Conservation (phyloP, 2,888 invertebrate species). For the Aphrophora alni region DNA sequence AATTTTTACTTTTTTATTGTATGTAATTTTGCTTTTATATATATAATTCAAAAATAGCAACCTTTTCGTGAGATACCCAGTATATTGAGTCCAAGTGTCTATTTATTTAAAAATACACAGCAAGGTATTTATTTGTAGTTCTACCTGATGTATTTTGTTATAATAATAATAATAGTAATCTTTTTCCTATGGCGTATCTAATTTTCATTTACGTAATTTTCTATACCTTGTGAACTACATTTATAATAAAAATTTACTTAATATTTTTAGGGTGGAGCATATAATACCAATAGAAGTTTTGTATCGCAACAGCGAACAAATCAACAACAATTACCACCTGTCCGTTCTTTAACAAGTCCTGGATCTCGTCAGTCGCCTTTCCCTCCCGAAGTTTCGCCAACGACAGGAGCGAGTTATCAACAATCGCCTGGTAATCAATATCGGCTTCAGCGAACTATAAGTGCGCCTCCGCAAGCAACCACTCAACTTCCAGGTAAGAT, state of each 20-base stretch:
- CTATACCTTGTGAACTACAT: no score
- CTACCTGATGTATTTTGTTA: no score
- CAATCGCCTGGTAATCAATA: constrained; percentile 56
- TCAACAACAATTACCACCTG: constrained; percentile 47
- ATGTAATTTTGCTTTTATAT: no score
- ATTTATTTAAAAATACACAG: no score
- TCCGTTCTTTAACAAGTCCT: constrained; percentile 61
- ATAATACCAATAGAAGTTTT: constrained; percentile 33
- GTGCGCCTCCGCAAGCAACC: constrained; percentile 62
- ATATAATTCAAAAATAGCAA: no score
- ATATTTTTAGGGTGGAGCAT: constrained; percentile 34
- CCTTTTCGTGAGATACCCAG: no score
- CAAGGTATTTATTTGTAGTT: no score
- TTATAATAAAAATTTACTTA: neutral
- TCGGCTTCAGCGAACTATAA: constrained; percentile 66
- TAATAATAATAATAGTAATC: no score
- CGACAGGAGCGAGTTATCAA: constrained; percentile 55
- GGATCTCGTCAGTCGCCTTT: constrained; percentile 65
- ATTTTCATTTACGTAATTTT: no score
- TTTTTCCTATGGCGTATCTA: no score
- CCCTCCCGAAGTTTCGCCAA: constrained; percentile 57
- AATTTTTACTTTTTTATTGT: no score
- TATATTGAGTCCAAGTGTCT: no score
- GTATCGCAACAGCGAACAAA: constrained; percentile 44
- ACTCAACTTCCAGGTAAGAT: constrained; percentile 66